These are phyloP conservation scores for Pachydiplax longipennis DNA, from an alignment of 2,888 invertebrate genomes.

Conservation along the genomic window DNA sequence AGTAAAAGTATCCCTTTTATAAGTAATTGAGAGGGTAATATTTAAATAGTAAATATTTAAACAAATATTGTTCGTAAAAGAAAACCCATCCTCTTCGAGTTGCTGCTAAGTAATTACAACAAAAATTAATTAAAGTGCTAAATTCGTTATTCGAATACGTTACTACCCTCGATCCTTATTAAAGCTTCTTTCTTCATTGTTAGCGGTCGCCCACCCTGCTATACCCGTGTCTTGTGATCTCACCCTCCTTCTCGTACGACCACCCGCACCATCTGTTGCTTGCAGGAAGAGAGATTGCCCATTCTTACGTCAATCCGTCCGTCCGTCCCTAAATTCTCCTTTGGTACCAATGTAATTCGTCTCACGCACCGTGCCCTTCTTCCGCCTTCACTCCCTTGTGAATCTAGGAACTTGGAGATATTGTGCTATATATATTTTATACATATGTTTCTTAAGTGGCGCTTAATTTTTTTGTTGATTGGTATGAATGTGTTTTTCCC, in stretches of 20 bases:
- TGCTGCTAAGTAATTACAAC: too few species aligned
- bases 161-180: background rate
- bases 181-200: background rate
- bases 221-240: background rate
- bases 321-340: background rate
- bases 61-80: too few species aligned
- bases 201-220: background rate
- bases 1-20: too few species aligned
- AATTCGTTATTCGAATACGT: too few species aligned
- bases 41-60: too few species aligned
- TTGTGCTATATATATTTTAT: background rate
- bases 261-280: background rate
- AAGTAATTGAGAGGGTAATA: too few species aligned
- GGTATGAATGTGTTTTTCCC: background rate
- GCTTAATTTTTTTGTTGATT: background rate
- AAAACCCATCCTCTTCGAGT: too few species aligned
- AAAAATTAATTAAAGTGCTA: too few species aligned
- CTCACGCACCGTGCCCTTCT: background rate
- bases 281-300: background rate
- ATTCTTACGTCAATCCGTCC: background rate
- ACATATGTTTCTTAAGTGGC: background rate
- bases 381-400: background rate
- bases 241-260: background rate
- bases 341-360: background rate
- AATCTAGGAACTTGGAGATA: background rate